Evolutionary conservation across 2,888 invertebrate species (phyloP).

Genomic region (Diogma glabrata): DNA sequence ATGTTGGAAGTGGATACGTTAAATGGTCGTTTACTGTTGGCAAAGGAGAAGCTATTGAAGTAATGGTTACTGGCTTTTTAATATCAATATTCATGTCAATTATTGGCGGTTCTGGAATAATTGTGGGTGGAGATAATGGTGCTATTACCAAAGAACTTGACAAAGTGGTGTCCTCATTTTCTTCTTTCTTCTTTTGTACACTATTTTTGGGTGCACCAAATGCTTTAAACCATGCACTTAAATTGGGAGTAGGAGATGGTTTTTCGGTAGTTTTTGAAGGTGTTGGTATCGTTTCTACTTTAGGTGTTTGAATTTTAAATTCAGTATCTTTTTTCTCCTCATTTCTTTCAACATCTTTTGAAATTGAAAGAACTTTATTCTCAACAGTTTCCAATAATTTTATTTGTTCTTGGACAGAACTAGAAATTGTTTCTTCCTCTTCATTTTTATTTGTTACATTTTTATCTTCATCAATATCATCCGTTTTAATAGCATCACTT

Average conservation of each 20-base stretch:
- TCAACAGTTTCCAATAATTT: conserved; percentile 19
- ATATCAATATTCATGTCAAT: conserved; percentile 10
- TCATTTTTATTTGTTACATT: conserved; percentile 23
- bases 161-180: conserved; percentile 32
- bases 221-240: conserved; percentile 87
- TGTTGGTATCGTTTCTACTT: conserved; percentile 22
- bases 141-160: conserved; percentile 21
- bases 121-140: neutral
- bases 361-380: conserved; percentile 16
- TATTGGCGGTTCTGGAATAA: conserved; percentile 4
- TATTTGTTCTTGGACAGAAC: no score
- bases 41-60: neutral
- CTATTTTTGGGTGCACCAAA: conserved; percentile 68
- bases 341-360: conserved; percentile 24
- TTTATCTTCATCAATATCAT: conserved; percentile 20
- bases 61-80: conserved; percentile 26
- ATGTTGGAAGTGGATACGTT: conserved; percentile 25
- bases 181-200: conserved; percentile 45
- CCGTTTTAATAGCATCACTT: conserved; percentile 19
- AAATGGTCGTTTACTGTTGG: neutral
- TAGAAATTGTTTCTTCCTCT: conserved; percentile 18
- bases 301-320: conserved; percentile 23
- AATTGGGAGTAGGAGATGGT: conserved; percentile 67
- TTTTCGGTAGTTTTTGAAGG: conserved; percentile 45
- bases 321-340: conserved; percentile 20